phyloP scores from a whole-genome alignment of 2,888 invertebrate genomes.

The Scaptomyza flava region DNA sequence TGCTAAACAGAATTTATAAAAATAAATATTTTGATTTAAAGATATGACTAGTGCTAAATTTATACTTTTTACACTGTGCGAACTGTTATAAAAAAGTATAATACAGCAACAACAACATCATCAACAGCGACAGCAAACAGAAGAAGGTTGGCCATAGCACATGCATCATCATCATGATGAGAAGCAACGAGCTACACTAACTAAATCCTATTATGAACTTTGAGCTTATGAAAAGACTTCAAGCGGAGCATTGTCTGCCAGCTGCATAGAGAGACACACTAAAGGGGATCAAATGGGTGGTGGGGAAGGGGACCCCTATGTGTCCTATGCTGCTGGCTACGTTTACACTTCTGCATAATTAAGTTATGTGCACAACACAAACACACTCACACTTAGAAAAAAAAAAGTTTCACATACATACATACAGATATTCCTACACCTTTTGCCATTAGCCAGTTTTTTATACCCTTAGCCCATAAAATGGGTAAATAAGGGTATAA shows the following conservation, averaged over 20 bases:
- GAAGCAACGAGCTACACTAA: slow-evolving; percentile 63
- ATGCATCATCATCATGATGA: slow-evolving; percentile 61
- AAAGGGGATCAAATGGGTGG: neutral
- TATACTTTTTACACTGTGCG: slow-evolving; percentile 28
- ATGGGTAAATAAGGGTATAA: too few relatives aligned
- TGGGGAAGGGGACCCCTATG: slow-evolving; percentile 20
- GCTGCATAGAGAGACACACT: slow-evolving; percentile 6
- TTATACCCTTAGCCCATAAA: too few relatives aligned
- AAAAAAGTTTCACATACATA: slow-evolving; percentile 1
- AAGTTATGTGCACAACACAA: slow-evolving; percentile 69
- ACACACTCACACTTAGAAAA: slow-evolving; percentile 20
- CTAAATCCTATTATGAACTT: slow-evolving; percentile 78
- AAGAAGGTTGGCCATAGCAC: slow-evolving; percentile 27
- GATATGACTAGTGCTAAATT: neutral
- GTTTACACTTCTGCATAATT: slow-evolving; percentile 77
- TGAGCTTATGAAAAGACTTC: slow-evolving; percentile 77
- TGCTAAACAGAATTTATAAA: too few relatives aligned
- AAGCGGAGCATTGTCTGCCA: slow-evolving; percentile 70
- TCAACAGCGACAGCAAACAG: slow-evolving; percentile 13
- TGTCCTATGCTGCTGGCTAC: slow-evolving; percentile 50
- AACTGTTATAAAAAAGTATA: neutral
- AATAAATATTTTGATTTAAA: too few relatives aligned
- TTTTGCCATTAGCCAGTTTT: slow-evolving; percentile 51
- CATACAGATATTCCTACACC: slow-evolving; percentile 25
- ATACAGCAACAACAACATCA: slow-evolving; percentile 2